Evolutionary conservation across 2,113 vertebrate genomes (phyloP), one percentile per base, ranked within the genome.

Genomic region (Elgaria multicarinata): DNA sequence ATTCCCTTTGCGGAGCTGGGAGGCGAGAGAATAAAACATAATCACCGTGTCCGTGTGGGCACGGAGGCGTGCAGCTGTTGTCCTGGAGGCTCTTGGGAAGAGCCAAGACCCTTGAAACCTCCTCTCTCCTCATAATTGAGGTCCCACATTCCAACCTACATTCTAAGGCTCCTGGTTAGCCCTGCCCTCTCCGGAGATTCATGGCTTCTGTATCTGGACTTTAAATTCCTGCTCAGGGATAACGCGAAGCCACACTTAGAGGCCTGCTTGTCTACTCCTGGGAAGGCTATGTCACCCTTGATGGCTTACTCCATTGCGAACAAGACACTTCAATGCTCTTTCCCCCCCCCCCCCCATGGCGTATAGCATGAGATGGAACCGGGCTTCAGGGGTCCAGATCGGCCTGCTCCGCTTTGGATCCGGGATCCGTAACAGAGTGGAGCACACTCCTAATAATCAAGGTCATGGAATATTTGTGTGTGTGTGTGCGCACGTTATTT

Each of bases 1-100:
- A 64, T 94, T 95, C 24, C 36, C n/a, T 93, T 92, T 94, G 89
- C 88, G 83, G 44, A 97, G 91, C 69, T 91, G 86, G 53, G 89
- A 93, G 93, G 88, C 42, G 85, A 91, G 92, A 90, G 93, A 69
- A 93, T 91, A 89, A 86, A 83, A 33, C 24, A n/a, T 3, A 36
- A 50, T 91, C 53, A 26, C 10, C 75, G 50, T 86, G 90, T 77
- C 53, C 42, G 89, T 76, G 66, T 2, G 58, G 58, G 69, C 1
- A 24, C 1, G 16, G 87, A 78, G 5, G 66, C 39, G 66, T 36
- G 74, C 90, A n/a, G 71, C 80, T 83, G 79, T 62, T 31, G 3
- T 75, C 88, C n/a, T 74, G 39, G 22, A 90, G 64, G 85, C 28
- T 53, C 18, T 90, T 81, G 74, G 74, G 53, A 55, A 50, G 69